Percentiles rank a stretch among this genome's conserved stretches.
phyloP scores from a whole-genome alignment of 1,140 invertebrate genomes.

The Colletes gigas region DNA sequence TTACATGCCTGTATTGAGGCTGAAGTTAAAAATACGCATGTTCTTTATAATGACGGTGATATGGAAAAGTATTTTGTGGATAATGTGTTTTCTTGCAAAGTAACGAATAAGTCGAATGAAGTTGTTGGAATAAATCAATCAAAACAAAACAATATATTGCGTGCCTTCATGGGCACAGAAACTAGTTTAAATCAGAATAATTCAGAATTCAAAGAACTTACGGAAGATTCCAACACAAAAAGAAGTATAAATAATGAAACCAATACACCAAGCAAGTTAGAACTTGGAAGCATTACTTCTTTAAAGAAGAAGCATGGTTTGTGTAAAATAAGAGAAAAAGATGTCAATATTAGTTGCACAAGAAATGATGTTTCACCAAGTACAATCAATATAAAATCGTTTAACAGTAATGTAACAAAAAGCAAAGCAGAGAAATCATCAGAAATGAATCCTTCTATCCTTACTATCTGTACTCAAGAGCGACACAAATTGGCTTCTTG shows the following conservation, averaged over 20 bases:
- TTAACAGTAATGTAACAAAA: background rate
- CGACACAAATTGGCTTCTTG: slow-evolving; percentile 81
- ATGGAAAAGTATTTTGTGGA: slow-evolving; percentile 58
- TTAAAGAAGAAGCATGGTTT: background rate
- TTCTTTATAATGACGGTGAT: slow-evolving; percentile 43
- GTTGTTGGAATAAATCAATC: background rate
- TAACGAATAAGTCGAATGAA: background rate
- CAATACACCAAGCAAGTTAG: background rate
- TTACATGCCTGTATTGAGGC: slow-evolving; percentile 51
- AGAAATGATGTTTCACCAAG: background rate
- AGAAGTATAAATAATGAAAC: background rate
- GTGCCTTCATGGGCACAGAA: background rate
- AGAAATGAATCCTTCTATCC: background rate
- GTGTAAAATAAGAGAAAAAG: background rate
- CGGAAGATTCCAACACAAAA: slow-evolving; percentile 9
- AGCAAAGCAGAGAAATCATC: slow-evolving; percentile 15
- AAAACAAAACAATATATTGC: background rate
- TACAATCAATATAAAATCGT: background rate
- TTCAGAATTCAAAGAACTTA: slow-evolving; percentile 4
- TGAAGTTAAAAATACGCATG: slow-evolving; percentile 33
- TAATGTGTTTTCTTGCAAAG: slow-evolving; percentile 7
- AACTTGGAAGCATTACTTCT: background rate
- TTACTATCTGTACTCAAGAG: slow-evolving; percentile 63
- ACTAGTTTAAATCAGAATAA: background rate
- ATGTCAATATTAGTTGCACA: background rate